These are phyloP conservation scores for Drosophila setosimentum DNA, from an alignment of 2,888 invertebrate species.

Conservation along the genomic window DNA sequence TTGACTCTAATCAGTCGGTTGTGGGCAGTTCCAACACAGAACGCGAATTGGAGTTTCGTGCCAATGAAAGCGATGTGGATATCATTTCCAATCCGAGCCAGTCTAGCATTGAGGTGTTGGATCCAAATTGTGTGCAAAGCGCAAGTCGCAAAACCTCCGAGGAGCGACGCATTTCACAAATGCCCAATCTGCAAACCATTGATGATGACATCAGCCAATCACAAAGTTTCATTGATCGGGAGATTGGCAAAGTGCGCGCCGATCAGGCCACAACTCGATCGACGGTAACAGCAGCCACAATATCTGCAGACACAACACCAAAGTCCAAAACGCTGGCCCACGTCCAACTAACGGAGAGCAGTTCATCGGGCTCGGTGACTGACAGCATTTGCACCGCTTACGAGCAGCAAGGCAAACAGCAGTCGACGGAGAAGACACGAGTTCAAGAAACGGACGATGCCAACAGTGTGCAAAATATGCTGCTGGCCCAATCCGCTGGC, in stretches of 20 bases:
- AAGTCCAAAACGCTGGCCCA: slow-evolving; percentile 64
- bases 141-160: slow-evolving; percentile 85
- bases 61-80: slow-evolving; percentile 89
- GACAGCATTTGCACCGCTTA: slow-evolving; percentile 88
- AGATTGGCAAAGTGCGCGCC: slow-evolving; percentile 53
- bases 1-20: slow-evolving; percentile 85
- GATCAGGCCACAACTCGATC: slow-evolving; percentile 17
- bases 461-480: slow-evolving; percentile 40
- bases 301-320: slow-evolving; percentile 20
- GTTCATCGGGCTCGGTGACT: slow-evolving; percentile 88
- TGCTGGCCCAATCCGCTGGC: slow-evolving; percentile 28
- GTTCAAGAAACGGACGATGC: slow-evolving; percentile 30
- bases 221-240: slow-evolving; percentile 71
- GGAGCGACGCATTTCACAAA: slow-evolving; percentile 85
- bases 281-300: neutral
- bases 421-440: slow-evolving; percentile 20
- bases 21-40: slow-evolving; percentile 84
- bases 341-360: slow-evolving; percentile 87
- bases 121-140: slow-evolving; percentile 74
- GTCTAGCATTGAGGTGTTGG: slow-evolving; percentile 89
- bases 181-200: slow-evolving; percentile 86
- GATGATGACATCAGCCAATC: slow-evolving; percentile 81
- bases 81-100: slow-evolving; percentile 90
- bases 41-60: slow-evolving; percentile 80
- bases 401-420: slow-evolving; percentile 84